Percentiles rank a stretch among this genome's conserved stretches.
phyloP scores from a whole-genome alignment of 2,113 vertebrate species.

The Tupaia tana region DNA sequence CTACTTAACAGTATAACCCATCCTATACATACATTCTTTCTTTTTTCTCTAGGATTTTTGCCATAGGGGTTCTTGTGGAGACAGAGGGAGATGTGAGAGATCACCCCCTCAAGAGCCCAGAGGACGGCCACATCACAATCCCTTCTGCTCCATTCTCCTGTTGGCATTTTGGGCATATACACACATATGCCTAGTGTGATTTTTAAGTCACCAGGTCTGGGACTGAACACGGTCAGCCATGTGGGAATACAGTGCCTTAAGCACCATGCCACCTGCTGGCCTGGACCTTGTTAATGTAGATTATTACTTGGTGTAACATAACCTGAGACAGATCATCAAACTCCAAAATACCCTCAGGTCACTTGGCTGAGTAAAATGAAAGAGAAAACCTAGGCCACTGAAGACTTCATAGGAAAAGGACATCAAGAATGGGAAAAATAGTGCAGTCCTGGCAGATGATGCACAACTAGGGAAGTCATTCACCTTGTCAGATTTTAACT shows the following conservation, averaged over 20 bases:
- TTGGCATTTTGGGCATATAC: too few species aligned
- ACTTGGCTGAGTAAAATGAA: neutral
- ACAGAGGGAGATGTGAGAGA: too few species aligned
- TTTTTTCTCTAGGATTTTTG: neutral
- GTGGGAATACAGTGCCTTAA: too few species aligned
- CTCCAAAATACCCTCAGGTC: neutral
- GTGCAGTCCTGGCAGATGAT: neutral
- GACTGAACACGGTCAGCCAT: too few species aligned
- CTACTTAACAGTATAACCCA: neutral
- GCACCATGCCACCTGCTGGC: too few species aligned
- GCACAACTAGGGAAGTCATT: neutral
- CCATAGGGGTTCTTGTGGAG: too few species aligned
- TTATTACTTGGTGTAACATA: neutral
- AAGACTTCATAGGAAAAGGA: neutral
- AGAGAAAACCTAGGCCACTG: neutral
- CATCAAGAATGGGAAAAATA: neutral
- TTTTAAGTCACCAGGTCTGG: too few species aligned
- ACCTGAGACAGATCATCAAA: neutral
- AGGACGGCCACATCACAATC: too few species aligned
- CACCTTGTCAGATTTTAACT: neutral
- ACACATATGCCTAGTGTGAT: too few species aligned
- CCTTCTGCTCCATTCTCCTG: too few species aligned
- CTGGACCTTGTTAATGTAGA: neutral
- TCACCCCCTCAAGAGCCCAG: too few species aligned
- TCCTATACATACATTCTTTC: neutral